Percentiles rank a stretch among this genome's conserved stretches.
Evolutionary conservation across 2,888 invertebrate genomes (phyloP).

Genomic region (Oligia strigilis): DNA sequence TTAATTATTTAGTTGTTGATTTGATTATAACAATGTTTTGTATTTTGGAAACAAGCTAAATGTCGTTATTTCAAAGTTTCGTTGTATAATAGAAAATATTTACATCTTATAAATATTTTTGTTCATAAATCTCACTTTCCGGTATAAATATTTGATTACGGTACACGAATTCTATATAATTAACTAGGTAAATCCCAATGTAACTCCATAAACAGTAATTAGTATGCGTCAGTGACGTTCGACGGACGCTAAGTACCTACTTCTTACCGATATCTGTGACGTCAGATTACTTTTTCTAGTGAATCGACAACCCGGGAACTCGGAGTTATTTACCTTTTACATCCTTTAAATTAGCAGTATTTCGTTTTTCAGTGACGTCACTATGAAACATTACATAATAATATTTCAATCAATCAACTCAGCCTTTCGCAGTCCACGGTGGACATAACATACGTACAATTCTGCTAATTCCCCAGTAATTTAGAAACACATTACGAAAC

Average conservation of each 20-base stretch:
- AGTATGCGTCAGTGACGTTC: slow-evolving; percentile 20
- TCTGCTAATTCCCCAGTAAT: background rate
- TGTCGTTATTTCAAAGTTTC: background rate
- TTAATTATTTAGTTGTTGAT: slow-evolving; percentile 31
- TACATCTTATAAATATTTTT: slow-evolving; percentile 3
- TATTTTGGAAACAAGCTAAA: slow-evolving; percentile 13
- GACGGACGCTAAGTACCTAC: background rate
- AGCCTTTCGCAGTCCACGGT: slow-evolving; percentile 8
- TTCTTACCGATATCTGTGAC: slow-evolving; percentile 29
- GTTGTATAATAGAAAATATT: background rate
- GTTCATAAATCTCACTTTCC: background rate
- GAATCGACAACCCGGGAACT: slow-evolving; percentile 12
- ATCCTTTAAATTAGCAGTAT: background rate
- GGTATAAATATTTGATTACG: slow-evolving; percentile 10
- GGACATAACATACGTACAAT: slow-evolving; percentile 9
- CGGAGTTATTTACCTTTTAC: slow-evolving; percentile 3
- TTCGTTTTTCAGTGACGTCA: slow-evolving; percentile 10
- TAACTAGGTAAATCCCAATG: slow-evolving; percentile 16
- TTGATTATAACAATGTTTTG: slow-evolving; percentile 24
- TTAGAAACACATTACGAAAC: slow-evolving; percentile 6
- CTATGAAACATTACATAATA: background rate
- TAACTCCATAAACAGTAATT: slow-evolving; percentile 8
- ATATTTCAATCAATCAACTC: slow-evolving; percentile 11
- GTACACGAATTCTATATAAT: slow-evolving; percentile 11
- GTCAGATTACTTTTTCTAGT: slow-evolving; percentile 21